A percentile compares a stretch with the other conserved stretches of the same genome.
Conservation (phyloP, 2,888 invertebrate species). For the Lasius platythorax region DNA sequence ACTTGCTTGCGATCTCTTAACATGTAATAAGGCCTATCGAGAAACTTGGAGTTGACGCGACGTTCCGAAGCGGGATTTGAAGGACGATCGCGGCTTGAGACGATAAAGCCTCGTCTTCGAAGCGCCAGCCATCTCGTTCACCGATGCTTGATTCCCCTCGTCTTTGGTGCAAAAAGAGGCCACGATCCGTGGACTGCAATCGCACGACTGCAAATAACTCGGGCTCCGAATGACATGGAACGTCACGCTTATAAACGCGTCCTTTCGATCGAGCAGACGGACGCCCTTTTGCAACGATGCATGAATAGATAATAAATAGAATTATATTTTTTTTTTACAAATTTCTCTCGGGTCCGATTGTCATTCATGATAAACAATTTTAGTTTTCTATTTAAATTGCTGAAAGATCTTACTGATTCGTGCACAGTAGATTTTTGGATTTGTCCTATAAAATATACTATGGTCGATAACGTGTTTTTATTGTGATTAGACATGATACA, state of each 20-base stretch:
- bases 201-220: conserved; percentile 75
- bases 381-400: neutral
- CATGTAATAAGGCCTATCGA: neutral
- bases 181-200: conserved; percentile 69
- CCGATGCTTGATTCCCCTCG: conserved; percentile 52
- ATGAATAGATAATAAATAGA: neutral
- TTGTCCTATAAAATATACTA: neutral
- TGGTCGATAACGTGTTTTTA: neutral
- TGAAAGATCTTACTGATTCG: neutral
- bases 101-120: conserved; percentile 50
- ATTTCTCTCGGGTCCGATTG: neutral
- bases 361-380: neutral
- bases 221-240: conserved; percentile 66
- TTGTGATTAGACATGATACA: neutral
- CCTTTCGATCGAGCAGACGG: conserved; percentile 63
- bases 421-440: neutral
- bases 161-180: conserved; percentile 72
- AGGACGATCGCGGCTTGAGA: conserved; percentile 40
- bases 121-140: conserved; percentile 33
- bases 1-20: neutral
- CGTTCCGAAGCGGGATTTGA: conserved; percentile 11
- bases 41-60: neutral
- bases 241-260: conserved; percentile 68
- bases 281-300: conserved; percentile 10
- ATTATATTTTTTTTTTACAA: neutral